These are phyloP conservation scores for Balaeniceps rex DNA, from an alignment of 2,113 vertebrate species.

Conservation along the genomic window DNA sequence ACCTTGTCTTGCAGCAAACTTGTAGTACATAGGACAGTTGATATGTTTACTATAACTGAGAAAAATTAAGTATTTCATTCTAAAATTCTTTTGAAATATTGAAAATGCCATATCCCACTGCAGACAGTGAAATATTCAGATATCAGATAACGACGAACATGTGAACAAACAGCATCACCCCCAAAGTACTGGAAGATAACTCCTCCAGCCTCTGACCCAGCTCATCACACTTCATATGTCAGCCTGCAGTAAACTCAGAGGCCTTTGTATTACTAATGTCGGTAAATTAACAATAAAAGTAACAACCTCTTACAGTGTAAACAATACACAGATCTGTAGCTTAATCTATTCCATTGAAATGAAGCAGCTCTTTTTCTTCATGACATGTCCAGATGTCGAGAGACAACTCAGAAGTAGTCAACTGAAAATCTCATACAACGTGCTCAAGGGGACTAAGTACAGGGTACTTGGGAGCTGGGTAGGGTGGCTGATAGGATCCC, in stretches of 20 bases:
- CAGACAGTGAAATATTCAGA: not conserved
- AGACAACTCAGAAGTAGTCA: not conserved
- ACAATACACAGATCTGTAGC: not conserved
- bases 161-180: not conserved
- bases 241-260: not conserved
- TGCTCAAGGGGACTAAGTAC: not conserved
- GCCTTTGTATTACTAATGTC: rapidly evolving
- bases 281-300: not conserved
- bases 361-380: not conserved
- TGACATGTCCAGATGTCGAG: too few species aligned
- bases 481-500: not conserved
- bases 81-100: not conserved
- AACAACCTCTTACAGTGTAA: not conserved
- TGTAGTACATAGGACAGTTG: not conserved
- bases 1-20: not conserved
- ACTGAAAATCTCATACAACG: not conserved
- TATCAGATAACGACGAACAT: rapidly evolving
- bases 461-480: not conserved
- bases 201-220: not conserved
- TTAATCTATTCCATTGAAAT: not conserved
- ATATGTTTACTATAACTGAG: not conserved
- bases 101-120: not conserved
- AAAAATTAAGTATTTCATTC: not conserved
- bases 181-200: not conserved
- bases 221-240: not conserved